Percentiles rank a stretch among this genome's conserved stretches.
Conservation (phyloP, 2,888 invertebrate species). For the Volucella bombylans region DNA sequence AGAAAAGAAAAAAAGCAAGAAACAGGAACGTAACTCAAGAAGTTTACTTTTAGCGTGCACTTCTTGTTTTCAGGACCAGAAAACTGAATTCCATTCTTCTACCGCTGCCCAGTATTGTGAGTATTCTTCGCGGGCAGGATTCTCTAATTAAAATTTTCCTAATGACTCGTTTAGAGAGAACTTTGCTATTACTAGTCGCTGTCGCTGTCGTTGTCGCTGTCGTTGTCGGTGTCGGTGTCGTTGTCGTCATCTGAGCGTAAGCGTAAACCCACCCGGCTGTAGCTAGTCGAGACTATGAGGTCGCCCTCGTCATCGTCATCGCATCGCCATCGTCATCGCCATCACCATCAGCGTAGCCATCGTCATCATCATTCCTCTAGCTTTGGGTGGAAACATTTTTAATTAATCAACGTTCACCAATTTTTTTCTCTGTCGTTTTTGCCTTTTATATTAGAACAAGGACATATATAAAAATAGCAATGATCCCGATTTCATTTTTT, state of each 20-base stretch:
- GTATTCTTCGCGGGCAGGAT: slow-evolving; percentile 69
- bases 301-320: slow-evolving; percentile 51
- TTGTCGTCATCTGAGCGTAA: not conserved
- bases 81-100: slow-evolving; percentile 72
- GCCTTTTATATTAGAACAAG: slow-evolving; percentile 38
- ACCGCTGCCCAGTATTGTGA: slow-evolving; percentile 52
- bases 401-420: slow-evolving; percentile 66
- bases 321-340: not conserved
- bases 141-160: slow-evolving; percentile 72
- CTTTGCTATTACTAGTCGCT: slow-evolving; percentile 59
- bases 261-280: too few relatives aligned
- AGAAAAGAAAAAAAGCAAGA: slow-evolving; percentile 20
- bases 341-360: slow-evolving; percentile 11
- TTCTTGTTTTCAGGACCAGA: slow-evolving; percentile 62
- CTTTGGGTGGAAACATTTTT: slow-evolving; percentile 69
- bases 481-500: slow-evolving; percentile 24
- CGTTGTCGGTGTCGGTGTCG: slow-evolving; percentile 39
- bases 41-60: slow-evolving; percentile 69
- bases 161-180: slow-evolving; percentile 72
- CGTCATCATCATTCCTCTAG: slow-evolving; percentile 43
- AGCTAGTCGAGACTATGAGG: not conserved
- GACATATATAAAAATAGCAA: slow-evolving; percentile 46
- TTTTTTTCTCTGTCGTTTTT: slow-evolving; percentile 19
- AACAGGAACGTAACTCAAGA: slow-evolving; percentile 54
- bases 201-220: slow-evolving; percentile 44